Percentiles rank a stretch among this genome's conserved stretches.
Conservation (phyloP, 30 jellyfish, hydroid and myxozoan genomes). For the Pseudorhiza aurosa region DNA sequence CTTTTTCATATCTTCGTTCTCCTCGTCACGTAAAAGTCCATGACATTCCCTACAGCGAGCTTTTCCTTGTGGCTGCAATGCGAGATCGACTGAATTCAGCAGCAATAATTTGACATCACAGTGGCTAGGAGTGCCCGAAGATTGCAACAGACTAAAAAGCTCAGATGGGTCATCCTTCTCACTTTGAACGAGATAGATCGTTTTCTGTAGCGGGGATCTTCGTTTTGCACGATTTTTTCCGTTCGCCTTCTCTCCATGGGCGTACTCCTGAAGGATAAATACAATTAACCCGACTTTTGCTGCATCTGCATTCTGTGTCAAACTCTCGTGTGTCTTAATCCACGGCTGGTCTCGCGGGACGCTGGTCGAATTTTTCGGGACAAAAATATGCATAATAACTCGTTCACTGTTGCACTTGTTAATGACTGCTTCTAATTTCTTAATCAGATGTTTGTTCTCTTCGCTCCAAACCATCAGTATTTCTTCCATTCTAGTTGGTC, state of each 20-base stretch:
- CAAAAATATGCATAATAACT: slow-evolving; percentile 21
- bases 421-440: not conserved
- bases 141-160: slow-evolving; percentile 1
- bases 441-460: not conserved
- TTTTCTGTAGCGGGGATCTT: not conserved
- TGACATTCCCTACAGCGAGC: not conserved
- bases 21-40: not conserved
- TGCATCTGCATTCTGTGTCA: slow-evolving; percentile 23
- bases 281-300: slow-evolving; percentile 18
- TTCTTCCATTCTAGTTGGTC: slow-evolving; percentile 56
- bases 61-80: not conserved
- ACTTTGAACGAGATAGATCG: slow-evolving; percentile 24
- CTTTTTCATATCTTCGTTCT: not conserved
- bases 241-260: not conserved
- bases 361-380: not conserved
- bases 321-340: slow-evolving; percentile 34
- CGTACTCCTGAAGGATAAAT: slow-evolving; percentile 17
- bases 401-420: not conserved
- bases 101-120: slow-evolving; percentile 3
- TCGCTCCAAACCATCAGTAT: slow-evolving; percentile 33
- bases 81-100: not conserved
- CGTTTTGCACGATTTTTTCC: not conserved
- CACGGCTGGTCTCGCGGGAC: not conserved
- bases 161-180: slow-evolving; percentile 3
- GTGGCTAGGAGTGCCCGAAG: not conserved